Percentiles rank a stretch among this genome's conserved stretches.
phyloP scores from a whole-genome alignment of 2,113 vertebrate genomes.

The Phoxinus phoxinus region DNA sequence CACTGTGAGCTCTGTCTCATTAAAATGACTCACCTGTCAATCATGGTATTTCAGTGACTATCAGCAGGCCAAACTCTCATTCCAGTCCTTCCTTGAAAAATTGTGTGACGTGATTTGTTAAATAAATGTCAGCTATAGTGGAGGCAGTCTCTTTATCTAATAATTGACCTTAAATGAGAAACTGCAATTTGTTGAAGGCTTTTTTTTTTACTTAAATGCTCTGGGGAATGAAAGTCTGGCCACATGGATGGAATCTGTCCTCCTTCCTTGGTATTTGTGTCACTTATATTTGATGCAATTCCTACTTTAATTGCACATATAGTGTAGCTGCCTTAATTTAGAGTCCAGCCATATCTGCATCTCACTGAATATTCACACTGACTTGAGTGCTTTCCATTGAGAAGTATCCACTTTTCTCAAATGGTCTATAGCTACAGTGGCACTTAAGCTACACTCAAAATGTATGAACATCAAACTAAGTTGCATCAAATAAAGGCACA shows the following conservation, averaged over 20 bases:
- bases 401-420: neutral
- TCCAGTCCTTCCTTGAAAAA: neutral
- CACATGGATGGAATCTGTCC: neutral
- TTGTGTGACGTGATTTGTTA: neutral
- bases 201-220: constrained; percentile 31
- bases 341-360: neutral
- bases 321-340: neutral
- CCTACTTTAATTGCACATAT: neutral
- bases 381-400: neutral
- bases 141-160: neutral
- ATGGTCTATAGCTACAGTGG: neutral
- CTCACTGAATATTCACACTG: neutral
- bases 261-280: neutral
- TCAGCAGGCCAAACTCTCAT: neutral
- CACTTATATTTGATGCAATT: neutral
- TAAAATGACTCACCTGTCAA: neutral
- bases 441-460: neutral
- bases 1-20: neutral
- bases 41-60: neutral
- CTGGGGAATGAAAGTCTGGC: neutral
- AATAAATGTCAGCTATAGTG: constrained; percentile 1
- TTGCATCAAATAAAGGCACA: neutral
- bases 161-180: neutral
- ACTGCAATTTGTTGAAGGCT: neutral
- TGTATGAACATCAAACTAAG: neutral